Conservation (phyloP, 2,113 vertebrate genomes). For the Osmerus mordax region DNA sequence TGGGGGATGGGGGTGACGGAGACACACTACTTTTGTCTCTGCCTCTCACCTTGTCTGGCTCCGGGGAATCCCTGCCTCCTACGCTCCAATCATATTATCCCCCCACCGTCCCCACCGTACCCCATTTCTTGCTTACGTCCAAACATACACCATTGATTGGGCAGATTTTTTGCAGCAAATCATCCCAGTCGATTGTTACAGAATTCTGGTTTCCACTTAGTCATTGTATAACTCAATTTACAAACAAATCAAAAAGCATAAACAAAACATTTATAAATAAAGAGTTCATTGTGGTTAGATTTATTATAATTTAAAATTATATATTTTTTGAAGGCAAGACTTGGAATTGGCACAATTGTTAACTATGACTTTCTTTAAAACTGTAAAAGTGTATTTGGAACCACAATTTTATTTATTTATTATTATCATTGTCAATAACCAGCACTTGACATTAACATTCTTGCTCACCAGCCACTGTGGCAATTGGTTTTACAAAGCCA, state of each 20-base stretch:
- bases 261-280: neutral
- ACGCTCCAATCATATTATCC: neutral
- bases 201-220: neutral
- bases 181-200: neutral
- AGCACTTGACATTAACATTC: too few relatives aligned
- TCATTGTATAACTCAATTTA: constrained; percentile 4
- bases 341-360: too few relatives aligned
- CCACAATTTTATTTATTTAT: too few relatives aligned
- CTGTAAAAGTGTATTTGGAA: too few relatives aligned
- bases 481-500: too few relatives aligned
- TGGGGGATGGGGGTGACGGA: constrained; percentile 8
- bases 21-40: constrained; percentile 6
- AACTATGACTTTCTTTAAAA: too few relatives aligned
- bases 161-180: constrained; percentile 9
- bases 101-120: neutral
- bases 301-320: too few relatives aligned
- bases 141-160: neutral
- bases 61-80: constrained; percentile 8
- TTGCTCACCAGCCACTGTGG: too few relatives aligned
- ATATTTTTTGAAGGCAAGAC: too few relatives aligned
- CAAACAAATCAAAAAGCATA: neutral
- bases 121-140: neutral
- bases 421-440: too few relatives aligned
- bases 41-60: constrained; percentile 9
- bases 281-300: too few relatives aligned